Percentiles rank a stretch among this genome's conserved stretches.
Conservation (phyloP, 2,797 vertebrate genomes). For the Schizopygopsis malacanthus region DNA sequence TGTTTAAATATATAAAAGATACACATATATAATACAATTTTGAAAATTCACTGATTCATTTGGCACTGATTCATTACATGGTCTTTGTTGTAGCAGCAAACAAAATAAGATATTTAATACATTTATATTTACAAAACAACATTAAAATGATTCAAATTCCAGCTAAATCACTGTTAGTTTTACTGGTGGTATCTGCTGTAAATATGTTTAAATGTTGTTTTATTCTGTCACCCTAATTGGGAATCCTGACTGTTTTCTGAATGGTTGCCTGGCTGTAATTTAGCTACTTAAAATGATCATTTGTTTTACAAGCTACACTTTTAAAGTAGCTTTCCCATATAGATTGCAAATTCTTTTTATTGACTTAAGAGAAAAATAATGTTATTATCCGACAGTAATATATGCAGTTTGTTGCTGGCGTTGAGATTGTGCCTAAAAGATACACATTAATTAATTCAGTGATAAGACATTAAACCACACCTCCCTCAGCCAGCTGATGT, state of each 20-base stretch:
- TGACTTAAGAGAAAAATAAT: slow-evolving; percentile 1
- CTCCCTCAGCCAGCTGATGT: slow-evolving; percentile 24
- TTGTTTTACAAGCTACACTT: background rate
- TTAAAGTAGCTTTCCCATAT: background rate
- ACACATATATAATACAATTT: background rate
- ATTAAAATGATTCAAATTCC: background rate
- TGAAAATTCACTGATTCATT: background rate
- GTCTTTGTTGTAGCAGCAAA: background rate
- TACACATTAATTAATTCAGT: slow-evolving; percentile 28
- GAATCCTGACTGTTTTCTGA: background rate
- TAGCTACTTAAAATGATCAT: background rate
- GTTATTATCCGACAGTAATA: slow-evolving; percentile 1
- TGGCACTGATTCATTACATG: background rate
- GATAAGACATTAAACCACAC: slow-evolving; percentile 24
- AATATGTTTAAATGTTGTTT: background rate
- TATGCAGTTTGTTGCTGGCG: slow-evolving; percentile 1
- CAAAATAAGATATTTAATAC: background rate
- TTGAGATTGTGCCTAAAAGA: slow-evolving; percentile 31
- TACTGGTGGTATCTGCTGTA: background rate
- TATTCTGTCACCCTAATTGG: background rate
- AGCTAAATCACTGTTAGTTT: background rate
- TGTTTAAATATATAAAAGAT: background rate
- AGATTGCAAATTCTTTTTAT: background rate
- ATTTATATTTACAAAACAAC: background rate
- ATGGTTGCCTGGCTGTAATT: background rate